Percentiles rank a stretch among this genome's conserved stretches.
phyloP scores from a whole-genome alignment of 2,113 vertebrate species.

The Chloroceryle aenea region DNA sequence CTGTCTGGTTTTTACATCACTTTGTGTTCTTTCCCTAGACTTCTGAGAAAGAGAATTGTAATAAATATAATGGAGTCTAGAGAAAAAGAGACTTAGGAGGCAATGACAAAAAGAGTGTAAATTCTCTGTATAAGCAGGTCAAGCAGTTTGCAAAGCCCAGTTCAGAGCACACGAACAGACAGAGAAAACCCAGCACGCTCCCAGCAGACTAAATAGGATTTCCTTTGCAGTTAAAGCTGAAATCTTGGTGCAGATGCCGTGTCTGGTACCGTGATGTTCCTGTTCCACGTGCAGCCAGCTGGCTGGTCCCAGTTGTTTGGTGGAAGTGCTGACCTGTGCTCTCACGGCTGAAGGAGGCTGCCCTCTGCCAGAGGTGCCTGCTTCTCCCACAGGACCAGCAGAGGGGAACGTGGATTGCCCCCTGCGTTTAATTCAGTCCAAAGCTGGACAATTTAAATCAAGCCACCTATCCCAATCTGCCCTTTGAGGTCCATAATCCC shows the following conservation, averaged over 20 bases:
- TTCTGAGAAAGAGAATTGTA: not conserved
- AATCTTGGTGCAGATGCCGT: not conserved
- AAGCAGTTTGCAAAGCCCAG: not conserved
- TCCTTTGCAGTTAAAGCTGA: not conserved
- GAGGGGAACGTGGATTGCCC: no score
- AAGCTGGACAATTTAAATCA: not conserved
- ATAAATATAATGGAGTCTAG: not conserved
- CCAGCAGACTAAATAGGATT: not conserved
- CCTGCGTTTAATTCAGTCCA: no score
- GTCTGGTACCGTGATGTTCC: not conserved
- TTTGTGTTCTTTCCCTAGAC: not conserved
- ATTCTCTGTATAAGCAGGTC: not conserved
- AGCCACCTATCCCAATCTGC: not conserved
- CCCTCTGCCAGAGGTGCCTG: no score
- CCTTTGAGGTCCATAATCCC: not conserved
- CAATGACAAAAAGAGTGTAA: not conserved
- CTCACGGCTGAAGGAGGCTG: no score
- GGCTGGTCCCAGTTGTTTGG: no score
- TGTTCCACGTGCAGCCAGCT: not conserved
- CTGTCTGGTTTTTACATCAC: not conserved
- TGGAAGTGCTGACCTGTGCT: no score
- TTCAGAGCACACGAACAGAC: not conserved
- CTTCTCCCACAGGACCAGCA: no score
- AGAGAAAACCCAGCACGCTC: not conserved
- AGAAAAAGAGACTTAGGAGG: not conserved